These are phyloP conservation scores for Andrena hattorfiana DNA, from an alignment of 2,888 invertebrate genomes.

Conservation along the genomic window DNA sequence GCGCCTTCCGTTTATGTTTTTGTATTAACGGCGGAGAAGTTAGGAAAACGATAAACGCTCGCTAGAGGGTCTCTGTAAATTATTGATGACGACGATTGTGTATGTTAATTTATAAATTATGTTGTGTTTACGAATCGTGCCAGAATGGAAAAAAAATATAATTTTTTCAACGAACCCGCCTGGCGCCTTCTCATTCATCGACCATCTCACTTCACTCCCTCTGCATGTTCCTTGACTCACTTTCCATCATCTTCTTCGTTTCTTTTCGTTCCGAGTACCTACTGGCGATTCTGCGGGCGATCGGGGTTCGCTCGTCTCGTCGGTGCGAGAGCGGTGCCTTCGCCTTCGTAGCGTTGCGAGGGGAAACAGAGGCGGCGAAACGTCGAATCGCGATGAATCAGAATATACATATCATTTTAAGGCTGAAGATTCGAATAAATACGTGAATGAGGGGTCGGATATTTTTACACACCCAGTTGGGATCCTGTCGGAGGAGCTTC, in stretches of 20 bases:
- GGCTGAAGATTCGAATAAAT: slow-evolving; percentile 59
- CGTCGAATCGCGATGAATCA: slow-evolving; percentile 15
- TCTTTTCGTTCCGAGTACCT: neutral
- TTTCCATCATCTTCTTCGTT: slow-evolving; percentile 9
- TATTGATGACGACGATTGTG: slow-evolving; percentile 80
- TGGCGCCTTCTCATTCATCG: slow-evolving; percentile 36
- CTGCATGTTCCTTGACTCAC: slow-evolving; percentile 1
- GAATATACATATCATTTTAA: slow-evolving; percentile 70
- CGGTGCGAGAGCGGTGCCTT: slow-evolving; percentile 66
- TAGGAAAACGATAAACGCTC: slow-evolving; percentile 53
- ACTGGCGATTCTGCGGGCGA: neutral
- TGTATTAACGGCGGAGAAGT: slow-evolving; percentile 40
- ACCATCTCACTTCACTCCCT: slow-evolving; percentile 22
- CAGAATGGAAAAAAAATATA: slow-evolving; percentile 84
- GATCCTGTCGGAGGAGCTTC: slow-evolving; percentile 22
- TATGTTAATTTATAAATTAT: slow-evolving; percentile 85
- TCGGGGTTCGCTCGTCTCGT: neutral
- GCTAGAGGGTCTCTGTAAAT: slow-evolving; percentile 76
- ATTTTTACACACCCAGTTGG: slow-evolving; percentile 56
- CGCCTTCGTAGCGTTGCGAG: slow-evolving; percentile 33
- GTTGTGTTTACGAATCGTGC: slow-evolving; percentile 84
- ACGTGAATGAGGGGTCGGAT: slow-evolving; percentile 39
- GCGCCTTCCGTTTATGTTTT: slow-evolving; percentile 51
- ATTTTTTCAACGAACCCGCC: slow-evolving; percentile 82
- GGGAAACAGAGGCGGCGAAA: slow-evolving; percentile 6